Evolutionary conservation across 2,888 invertebrate genomes (phyloP).

Genomic region (Acholoe squamosa): DNA sequence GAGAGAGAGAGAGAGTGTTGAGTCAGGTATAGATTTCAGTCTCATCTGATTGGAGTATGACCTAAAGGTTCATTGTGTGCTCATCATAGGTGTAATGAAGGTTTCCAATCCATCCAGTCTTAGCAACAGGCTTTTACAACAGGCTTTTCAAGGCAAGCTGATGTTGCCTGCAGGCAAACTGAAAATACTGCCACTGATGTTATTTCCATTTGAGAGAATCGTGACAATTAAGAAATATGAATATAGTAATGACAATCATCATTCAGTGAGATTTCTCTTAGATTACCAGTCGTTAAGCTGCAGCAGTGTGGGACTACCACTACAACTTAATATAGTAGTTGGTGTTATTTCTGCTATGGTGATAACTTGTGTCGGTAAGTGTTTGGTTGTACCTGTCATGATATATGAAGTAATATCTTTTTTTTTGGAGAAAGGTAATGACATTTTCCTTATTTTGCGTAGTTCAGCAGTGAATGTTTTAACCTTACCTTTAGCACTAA

Average conservation of each 20-base stretch:
- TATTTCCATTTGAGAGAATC: too few relatives aligned
- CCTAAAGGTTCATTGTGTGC: not conserved
- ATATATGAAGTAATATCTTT: too few relatives aligned
- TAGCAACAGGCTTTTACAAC: constrained; percentile 11
- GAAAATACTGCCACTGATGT: constrained; percentile 10
- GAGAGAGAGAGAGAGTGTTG: too few relatives aligned
- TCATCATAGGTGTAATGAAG: constrained; percentile 37
- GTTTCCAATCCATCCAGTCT: constrained; percentile 48
- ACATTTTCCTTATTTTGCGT: too few relatives aligned
- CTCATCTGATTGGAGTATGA: constrained; percentile 9
- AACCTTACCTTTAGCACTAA: too few relatives aligned
- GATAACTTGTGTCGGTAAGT: not conserved
- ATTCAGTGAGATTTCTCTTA: constrained; percentile 14
- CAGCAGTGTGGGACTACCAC: not conserved
- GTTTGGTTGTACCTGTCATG: too few relatives aligned
- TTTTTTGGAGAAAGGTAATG: too few relatives aligned
- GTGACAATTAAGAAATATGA: too few relatives aligned
- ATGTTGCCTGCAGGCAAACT: not conserved
- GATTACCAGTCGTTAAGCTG: not conserved
- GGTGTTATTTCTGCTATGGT: not conserved
- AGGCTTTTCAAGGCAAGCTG: not conserved
- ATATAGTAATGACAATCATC: not conserved
- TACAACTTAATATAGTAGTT: not conserved
- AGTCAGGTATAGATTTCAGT: not conserved
- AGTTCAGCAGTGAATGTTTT: too few relatives aligned